These are phyloP conservation scores for cat (Felis catus) DNA, from an alignment of 2,113 vertebrate genomes.

Conservation along the genomic window F.catus_Fca126_mat1.0 CM031416.1:101801001-101801500, in stretches of 20 bases:
- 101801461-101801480: not conserved
- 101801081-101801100: not conserved
- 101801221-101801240: constrained; percentile 28
- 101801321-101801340: constrained; percentile 49
- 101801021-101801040: not conserved
- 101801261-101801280: not conserved
- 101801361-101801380: constrained; percentile 38
- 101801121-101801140: not conserved
- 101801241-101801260: not conserved
- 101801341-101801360: constrained; percentile 51
- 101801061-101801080: not conserved
- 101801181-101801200: not conserved
- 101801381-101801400: not conserved
- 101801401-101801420: constrained; percentile 51
- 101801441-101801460: not conserved
- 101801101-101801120: not conserved
- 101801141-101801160: not conserved
- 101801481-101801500: not conserved
- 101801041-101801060: not conserved
- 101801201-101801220: not conserved
- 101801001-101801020: not conserved
- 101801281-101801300: constrained; percentile 23
- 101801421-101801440: not conserved
- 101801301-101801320: constrained; percentile 39
- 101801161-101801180: not conserved